Conservation (phyloP, 92 coral and sea anemone species). For the Heteractis magnifica region DNA sequence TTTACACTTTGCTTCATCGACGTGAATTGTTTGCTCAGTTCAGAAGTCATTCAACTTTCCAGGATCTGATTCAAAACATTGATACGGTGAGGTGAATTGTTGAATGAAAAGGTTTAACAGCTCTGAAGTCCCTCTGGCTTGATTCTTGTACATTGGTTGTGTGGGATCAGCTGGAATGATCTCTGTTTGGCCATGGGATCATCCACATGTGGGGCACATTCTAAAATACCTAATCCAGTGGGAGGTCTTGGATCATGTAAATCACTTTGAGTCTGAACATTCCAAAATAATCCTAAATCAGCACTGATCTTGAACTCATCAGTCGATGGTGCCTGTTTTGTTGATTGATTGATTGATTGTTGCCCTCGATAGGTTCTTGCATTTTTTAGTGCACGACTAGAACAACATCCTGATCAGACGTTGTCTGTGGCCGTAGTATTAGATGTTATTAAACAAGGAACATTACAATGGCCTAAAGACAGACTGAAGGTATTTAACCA, state of each 20-base stretch:
- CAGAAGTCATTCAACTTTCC: conserved; percentile 91
- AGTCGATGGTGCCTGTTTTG: too few relatives aligned
- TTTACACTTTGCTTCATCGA: conserved; percentile 89
- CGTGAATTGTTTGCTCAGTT: conserved; percentile 98
- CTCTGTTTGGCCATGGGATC: too few relatives aligned
- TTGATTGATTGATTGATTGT: not conserved
- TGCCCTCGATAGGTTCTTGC: conserved; percentile 70
- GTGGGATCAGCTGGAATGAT: too few relatives aligned
- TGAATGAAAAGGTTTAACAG: too few relatives aligned
- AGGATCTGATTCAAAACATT: conserved; percentile 94
- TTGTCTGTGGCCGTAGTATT: conserved; percentile 93
- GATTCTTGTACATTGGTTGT: too few relatives aligned
- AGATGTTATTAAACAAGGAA: conserved; percentile 95
- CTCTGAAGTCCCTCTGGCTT: too few relatives aligned
- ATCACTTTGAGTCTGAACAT: too few relatives aligned
- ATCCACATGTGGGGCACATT: too few relatives aligned
- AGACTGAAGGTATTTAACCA: conserved; percentile 76
- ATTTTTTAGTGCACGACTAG: conserved; percentile 92
- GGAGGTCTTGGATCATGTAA: too few relatives aligned
- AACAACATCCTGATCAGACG: conserved; percentile 98
- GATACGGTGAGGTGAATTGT: conserved; percentile 76
- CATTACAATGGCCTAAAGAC: conserved; percentile 95
- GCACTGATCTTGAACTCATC: not conserved
- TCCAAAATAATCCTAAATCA: too few relatives aligned
- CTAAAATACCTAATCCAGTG: too few relatives aligned